Evolutionary conservation across 1,140 invertebrate species (phyloP).

Genomic region (Zaprionus inermis): DNA sequence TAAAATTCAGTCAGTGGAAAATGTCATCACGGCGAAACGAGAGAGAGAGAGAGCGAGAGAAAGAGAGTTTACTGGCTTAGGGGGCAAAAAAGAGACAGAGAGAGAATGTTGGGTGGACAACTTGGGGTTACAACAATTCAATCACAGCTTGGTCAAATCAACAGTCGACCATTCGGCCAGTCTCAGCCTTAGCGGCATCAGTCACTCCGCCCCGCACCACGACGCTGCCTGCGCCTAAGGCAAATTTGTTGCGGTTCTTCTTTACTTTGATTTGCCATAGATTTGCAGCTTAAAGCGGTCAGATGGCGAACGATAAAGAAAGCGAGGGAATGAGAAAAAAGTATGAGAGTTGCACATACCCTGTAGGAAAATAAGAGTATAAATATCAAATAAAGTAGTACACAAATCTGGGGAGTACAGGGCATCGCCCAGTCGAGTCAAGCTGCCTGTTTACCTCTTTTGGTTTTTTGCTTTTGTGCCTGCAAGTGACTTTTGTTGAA

Average conservation of each 20-base stretch:
- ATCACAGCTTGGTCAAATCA: slow-evolving; percentile 73
- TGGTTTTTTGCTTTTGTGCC: slow-evolving; percentile 36
- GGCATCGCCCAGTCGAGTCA: background rate
- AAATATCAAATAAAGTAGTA: too few relatives aligned
- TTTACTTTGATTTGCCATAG: slow-evolving; percentile 73
- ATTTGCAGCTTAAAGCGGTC: slow-evolving; percentile 70
- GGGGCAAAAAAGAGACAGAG: background rate
- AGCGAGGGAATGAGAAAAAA: background rate
- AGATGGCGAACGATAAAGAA: slow-evolving; percentile 18
- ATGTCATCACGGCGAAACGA: slow-evolving; percentile 65
- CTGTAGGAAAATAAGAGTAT: background rate
- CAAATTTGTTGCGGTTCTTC: slow-evolving; percentile 78
- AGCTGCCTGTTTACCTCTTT: slow-evolving; percentile 7
- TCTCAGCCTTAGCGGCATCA: slow-evolving; percentile 34
- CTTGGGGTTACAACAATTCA: slow-evolving; percentile 72
- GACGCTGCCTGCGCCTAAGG: slow-evolving; percentile 41
- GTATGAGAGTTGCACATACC: background rate
- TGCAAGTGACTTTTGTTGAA: slow-evolving; percentile 72
- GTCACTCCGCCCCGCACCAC: slow-evolving; percentile 17
- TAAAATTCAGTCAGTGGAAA: slow-evolving; percentile 81
- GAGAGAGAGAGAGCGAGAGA: slow-evolving; percentile 2
- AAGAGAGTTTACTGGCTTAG: too few relatives aligned
- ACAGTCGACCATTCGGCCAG: slow-evolving; percentile 61
- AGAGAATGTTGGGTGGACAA: slow-evolving; percentile 32
- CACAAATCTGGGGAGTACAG: background rate